Evolutionary conservation across 1,140 invertebrate species (phyloP), one percentile per base, ranked within the genome.

Genomic region (Vollenhovia emeryi): DNA sequence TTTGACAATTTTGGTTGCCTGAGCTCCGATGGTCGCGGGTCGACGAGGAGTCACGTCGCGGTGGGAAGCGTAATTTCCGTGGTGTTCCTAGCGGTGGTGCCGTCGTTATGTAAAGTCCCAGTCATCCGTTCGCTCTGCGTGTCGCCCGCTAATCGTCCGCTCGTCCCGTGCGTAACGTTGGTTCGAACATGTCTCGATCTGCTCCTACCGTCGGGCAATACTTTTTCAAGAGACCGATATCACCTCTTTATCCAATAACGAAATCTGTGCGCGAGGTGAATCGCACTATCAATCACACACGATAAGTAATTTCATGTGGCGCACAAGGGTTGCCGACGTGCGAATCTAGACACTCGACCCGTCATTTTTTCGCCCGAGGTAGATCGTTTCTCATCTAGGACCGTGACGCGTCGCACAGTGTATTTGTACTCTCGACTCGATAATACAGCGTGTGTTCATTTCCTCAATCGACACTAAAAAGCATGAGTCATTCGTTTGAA

Each of bases 1-100:
- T 91, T 91, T 91, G 90, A 89, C 79, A 91, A 87, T 91, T 91
- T 84, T 79, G 57, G 18, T 80, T 33, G 40, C 50, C 59, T 74
- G 52, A 79, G 82, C 50, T 13, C 76, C 18, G 33, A 55, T 84
- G 45, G n/a, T n/a, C n/a, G n/a, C n/a, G n/a, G n/a, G n/a, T 60
- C 40, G n/a, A 45, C 13, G 64, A 36, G 50, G 30, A 57, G 52
- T 84, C 68, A 55, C 33, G 18, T 80, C 21, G 69, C 62, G 27
- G 83, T 76, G 36, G 43, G 24, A 83, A 43, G 36, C 40, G 68
- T 57, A 52, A 59, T 74, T 66, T 84, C 8, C 21, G 43, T 36
- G 13, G 45, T 60, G 45, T 43, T 30, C 43, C 55, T 13, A 55
- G 48, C n/a, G 40, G 43, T 71, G 36, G 21, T 71, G 50, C 6